A percentile compares a stretch with the other conserved stretches of the same genome.
These are phyloP conservation scores for Colius striatus DNA, from an alignment of 2,113 vertebrate genomes.

Conservation along the genomic window DNA sequence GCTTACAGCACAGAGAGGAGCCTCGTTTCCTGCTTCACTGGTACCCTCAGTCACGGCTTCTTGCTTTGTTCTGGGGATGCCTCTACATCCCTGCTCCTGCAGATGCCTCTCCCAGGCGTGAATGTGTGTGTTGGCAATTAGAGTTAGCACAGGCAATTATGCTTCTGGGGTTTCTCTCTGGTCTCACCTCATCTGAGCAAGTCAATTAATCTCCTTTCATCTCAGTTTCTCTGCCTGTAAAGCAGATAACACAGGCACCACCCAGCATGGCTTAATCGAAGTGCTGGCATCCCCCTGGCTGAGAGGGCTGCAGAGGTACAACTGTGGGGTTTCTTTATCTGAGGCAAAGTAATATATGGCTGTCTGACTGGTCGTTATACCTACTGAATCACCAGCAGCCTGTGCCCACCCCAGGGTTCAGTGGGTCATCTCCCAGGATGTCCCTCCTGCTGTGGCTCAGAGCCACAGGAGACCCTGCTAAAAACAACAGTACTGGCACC, in stretches of 20 bases:
- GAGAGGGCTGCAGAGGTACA: neutral
- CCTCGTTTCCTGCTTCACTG: neutral
- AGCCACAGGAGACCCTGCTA: neutral
- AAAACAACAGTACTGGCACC: neutral
- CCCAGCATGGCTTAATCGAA: neutral
- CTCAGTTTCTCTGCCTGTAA: neutral
- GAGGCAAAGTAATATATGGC: neutral
- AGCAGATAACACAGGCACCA: conserved; percentile 19
- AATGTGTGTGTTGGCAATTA: neutral
- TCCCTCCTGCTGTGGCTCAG: neutral
- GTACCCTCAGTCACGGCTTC: neutral
- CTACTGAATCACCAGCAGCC: neutral
- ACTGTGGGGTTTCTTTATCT: neutral
- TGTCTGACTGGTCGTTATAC: neutral
- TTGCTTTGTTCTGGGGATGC: conserved; percentile 1
- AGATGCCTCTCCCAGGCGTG: neutral
- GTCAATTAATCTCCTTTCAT: conserved; percentile 42
- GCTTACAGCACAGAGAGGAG: neutral
- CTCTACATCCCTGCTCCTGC: neutral
- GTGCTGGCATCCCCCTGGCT: neutral
- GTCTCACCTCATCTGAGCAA: conserved; percentile 22
- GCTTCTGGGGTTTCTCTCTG: conserved; percentile 9
- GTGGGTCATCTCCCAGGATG: neutral
- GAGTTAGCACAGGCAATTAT: neutral
- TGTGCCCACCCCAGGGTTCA: neutral